These are phyloP conservation scores for Hipparchia sbordonii DNA, from an alignment of 2,888 invertebrate species.

Conservation along the genomic window DNA sequence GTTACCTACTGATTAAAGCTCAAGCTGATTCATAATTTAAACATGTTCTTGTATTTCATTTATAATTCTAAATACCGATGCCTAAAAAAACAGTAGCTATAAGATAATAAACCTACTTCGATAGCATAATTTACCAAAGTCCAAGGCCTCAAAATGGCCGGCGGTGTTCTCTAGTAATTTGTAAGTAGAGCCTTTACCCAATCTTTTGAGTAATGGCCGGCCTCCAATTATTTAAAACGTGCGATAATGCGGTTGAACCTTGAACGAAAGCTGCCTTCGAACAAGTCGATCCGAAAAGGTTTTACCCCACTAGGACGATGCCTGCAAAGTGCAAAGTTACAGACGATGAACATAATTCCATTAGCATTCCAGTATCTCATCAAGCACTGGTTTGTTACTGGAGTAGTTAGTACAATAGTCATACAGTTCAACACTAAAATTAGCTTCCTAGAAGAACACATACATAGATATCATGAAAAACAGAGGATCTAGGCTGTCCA, in stretches of 20 bases:
- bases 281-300: constrained; percentile 9
- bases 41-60: no score
- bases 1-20: no score
- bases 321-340: neutral
- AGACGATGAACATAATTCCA: no score
- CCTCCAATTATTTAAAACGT: constrained; percentile 45
- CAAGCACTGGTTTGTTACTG: no score
- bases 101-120: constrained; percentile 18
- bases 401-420: no score
- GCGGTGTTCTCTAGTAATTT: constrained; percentile 41
- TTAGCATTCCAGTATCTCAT: no score
- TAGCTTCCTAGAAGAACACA: no score
- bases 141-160: constrained; percentile 34
- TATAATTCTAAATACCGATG: neutral
- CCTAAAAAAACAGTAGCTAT: constrained; percentile 30
- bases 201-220: constrained; percentile 42
- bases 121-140: constrained; percentile 30
- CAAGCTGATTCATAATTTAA: no score
- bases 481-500: no score
- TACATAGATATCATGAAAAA: no score
- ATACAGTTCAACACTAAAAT: no score
- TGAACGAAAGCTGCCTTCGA: constrained; percentile 30
- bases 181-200: constrained; percentile 40
- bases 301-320: constrained; percentile 3
- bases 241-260: constrained; percentile 40